A percentile compares a stretch with the other conserved stretches of the same genome.
Evolutionary conservation across 2,797 vertebrate species (phyloP).

Genomic region (Acipenser oxyrinchus): DNA sequence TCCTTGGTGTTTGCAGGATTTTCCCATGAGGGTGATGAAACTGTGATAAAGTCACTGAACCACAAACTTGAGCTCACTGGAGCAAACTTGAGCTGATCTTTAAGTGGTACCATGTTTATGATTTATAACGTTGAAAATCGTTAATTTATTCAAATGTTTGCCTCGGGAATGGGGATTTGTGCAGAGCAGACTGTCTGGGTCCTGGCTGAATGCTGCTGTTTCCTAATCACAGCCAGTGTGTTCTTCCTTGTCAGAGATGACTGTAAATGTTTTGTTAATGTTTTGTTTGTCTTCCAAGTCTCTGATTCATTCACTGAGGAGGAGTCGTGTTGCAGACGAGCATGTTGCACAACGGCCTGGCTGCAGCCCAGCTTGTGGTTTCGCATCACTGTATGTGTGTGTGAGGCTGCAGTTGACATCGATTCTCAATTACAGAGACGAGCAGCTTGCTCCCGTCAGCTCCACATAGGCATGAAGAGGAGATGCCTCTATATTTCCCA

Average conservation of each 20-base stretch:
- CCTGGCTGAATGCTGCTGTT: background rate
- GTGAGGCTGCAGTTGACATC: background rate
- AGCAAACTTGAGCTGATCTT: too few species aligned
- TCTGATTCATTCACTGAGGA: constrained; percentile 13
- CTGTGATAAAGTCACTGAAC: too few species aligned
- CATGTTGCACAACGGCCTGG: constrained; percentile 11
- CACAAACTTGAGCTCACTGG: too few species aligned
- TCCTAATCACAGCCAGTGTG: constrained; percentile 13
- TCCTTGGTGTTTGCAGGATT: too few species aligned
- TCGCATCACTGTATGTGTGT: background rate
- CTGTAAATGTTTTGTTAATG: constrained; percentile 12
- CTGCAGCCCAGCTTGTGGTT: constrained; percentile 2
- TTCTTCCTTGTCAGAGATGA: constrained; percentile 11
- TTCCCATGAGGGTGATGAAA: too few species aligned
- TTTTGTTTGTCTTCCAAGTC: constrained; percentile 9
- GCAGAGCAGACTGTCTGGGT: background rate
- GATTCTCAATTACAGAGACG: background rate
- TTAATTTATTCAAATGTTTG: too few species aligned
- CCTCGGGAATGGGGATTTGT: background rate
- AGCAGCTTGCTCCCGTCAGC: background rate
- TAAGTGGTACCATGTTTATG: too few species aligned
- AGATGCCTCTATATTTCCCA: background rate
- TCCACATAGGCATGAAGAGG: background rate
- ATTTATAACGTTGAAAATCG: too few species aligned
- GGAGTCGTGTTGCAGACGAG: background rate